These are phyloP conservation scores for Agrochola lota DNA, from an alignment of 2,888 invertebrate genomes.

Conservation along the genomic window DNA sequence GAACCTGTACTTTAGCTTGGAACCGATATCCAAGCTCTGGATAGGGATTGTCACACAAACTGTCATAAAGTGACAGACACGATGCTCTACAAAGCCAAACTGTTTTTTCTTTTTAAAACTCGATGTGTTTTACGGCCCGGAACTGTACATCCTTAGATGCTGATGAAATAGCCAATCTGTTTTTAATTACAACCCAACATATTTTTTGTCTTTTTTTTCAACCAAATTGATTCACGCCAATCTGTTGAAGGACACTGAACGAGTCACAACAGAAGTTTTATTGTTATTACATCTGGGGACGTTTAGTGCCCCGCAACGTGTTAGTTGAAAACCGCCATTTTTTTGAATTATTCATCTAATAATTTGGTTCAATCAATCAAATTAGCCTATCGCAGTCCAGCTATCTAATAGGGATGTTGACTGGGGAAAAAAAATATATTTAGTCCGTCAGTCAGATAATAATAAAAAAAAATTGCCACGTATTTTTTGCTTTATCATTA, in stretches of 20 bases:
- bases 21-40: too few relatives aligned
- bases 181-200: slow-evolving; percentile 11
- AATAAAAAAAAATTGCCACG: too few relatives aligned
- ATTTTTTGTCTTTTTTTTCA: not conserved
- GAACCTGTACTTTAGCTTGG: too few relatives aligned
- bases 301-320: not conserved
- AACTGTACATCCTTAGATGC: not conserved
- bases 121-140: not conserved
- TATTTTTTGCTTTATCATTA: too few relatives aligned
- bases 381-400: not conserved
- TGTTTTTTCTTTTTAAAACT: not conserved
- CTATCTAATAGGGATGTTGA: too few relatives aligned
- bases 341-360: not conserved
- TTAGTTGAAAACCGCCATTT: not conserved
- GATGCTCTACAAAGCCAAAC: too few relatives aligned
- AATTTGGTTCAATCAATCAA: slow-evolving; percentile 16
- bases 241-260: not conserved
- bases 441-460: too few relatives aligned
- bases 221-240: not conserved
- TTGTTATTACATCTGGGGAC: not conserved
- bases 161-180: slow-evolving; percentile 12
- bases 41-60: too few relatives aligned
- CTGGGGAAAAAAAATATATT: too few relatives aligned
- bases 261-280: not conserved
- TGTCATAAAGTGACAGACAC: too few relatives aligned